These are phyloP conservation scores for Metopia argyrocephala DNA, from an alignment of 2,888 invertebrate genomes.

Conservation along the genomic window DNA sequence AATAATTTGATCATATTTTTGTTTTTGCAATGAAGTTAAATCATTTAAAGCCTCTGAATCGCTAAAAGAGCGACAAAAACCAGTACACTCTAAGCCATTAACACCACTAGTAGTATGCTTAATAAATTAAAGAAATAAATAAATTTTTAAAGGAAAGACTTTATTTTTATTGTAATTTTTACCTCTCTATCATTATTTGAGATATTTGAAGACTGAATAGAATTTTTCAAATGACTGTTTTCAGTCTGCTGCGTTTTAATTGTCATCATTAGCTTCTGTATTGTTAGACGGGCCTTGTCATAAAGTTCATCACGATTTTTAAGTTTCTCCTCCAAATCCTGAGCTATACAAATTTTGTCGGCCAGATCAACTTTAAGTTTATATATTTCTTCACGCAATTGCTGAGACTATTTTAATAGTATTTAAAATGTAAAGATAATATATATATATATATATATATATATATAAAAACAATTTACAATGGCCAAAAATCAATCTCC, in stretches of 20 bases:
- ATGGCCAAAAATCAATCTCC: constrained; percentile 1
- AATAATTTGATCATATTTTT: constrained; percentile 66
- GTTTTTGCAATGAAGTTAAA: constrained; percentile 66
- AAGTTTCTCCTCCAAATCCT: constrained; percentile 73
- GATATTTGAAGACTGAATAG: constrained; percentile 66
- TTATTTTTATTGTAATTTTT: constrained; percentile 15
- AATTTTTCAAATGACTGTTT: constrained; percentile 71
- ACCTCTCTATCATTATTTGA: constrained; percentile 72
- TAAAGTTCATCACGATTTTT: constrained; percentile 72
- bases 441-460: too few species aligned
- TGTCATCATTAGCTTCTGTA: constrained; percentile 74
- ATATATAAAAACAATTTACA: constrained; percentile 3
- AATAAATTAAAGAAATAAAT: neutral
- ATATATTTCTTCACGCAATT: constrained; percentile 69
- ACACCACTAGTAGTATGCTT: constrained; percentile 58
- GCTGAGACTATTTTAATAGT: constrained; percentile 67
- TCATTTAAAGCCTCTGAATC: constrained; percentile 74
- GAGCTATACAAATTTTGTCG: constrained; percentile 74
- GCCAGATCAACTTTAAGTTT: constrained; percentile 73
- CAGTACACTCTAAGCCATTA: constrained; percentile 62
- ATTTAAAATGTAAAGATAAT: too few species aligned
- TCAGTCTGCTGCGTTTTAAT: constrained; percentile 74
- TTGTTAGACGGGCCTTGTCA: constrained; percentile 75
- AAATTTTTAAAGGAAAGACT: neutral
- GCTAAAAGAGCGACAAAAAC: constrained; percentile 69